phyloP scores from a whole-genome alignment of 1,140 invertebrate species.

The Drosophila busckii region DNA sequence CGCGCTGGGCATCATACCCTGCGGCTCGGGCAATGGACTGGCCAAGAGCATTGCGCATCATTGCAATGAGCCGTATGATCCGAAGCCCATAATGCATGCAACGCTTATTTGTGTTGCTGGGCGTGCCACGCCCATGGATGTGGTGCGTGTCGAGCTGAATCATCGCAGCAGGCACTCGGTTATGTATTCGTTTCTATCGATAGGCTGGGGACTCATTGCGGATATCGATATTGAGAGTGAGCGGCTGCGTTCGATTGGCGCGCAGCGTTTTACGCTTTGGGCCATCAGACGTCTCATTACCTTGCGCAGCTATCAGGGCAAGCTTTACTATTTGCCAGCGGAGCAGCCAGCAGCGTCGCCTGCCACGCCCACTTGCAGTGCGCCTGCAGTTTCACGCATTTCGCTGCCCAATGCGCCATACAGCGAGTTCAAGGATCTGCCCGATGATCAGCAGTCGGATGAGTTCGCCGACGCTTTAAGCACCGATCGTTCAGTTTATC shows the following conservation, averaged over 20 bases:
- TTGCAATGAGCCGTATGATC: slow-evolving; percentile 90
- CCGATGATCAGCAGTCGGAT: slow-evolving; percentile 30
- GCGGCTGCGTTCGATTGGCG: slow-evolving; percentile 90
- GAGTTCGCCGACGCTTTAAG: slow-evolving; percentile 51
- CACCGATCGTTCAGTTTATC: slow-evolving; percentile 54
- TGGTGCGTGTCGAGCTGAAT: slow-evolving; percentile 88
- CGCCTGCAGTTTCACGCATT: neutral
- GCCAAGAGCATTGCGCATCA: slow-evolving; percentile 89
- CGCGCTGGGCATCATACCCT: slow-evolving; percentile 93
- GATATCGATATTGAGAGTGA: slow-evolving; percentile 99
- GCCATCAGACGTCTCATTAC: slow-evolving; percentile 89
- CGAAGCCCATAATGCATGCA: slow-evolving; percentile 88
- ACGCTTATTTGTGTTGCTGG: slow-evolving; percentile 89
- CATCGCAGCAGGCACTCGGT: slow-evolving; percentile 81
- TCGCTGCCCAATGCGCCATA: slow-evolving; percentile 12
- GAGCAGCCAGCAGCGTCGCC: neutral
- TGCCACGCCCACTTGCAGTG: neutral
- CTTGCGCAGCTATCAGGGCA: slow-evolving; percentile 85
- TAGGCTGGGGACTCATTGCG: slow-evolving; percentile 96
- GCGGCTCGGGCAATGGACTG: slow-evolving; percentile 97
- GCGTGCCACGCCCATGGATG: slow-evolving; percentile 88
- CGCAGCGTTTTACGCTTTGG: slow-evolving; percentile 94
- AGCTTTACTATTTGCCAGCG: slow-evolving; percentile 83
- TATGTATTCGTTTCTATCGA: slow-evolving; percentile 94
- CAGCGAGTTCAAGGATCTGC: slow-evolving; percentile 45